Base-by-base conservation (phyloP, 1,140 invertebrate species). In the Lordiphosa clarofinis region DNA sequence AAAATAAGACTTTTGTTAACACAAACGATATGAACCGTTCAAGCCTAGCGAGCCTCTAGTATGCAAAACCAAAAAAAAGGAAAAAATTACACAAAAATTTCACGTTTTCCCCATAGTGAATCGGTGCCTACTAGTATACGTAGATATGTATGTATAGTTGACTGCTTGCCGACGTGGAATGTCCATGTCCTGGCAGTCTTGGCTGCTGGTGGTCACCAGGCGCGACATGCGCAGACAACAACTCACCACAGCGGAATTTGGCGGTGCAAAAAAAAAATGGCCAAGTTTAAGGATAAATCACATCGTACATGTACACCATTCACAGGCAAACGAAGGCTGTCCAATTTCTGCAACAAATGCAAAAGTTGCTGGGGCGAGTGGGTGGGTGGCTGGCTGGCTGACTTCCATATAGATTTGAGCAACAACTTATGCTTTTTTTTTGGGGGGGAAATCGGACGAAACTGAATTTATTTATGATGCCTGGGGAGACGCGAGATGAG, bases 281-380 rank as follows among this genome's bases (percentile, higher is more conserved):
- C 76, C 76, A 81, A 81, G 76, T 81, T 81, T 74, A 81, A 81
- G 76, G 76, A 81, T 81, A 81, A 81, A 81, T 81, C 76, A 75
- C 75, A 54, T 55, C 68, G 65, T 70, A 36, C 58, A 53, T 31
- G 28, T 31, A 31, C 28, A 31, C 28, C 28, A 31, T 31, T 31
- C 28, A 31, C 6, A 8, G 28, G 28, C 28, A 8, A 31, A 31
- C 28, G 28, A 31, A 31, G 28, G 28, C 28, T 31, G 28, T 8
- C 28, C 56, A 37, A 65, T 56, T 62, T 64, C 69, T 68, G 64
- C 71, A 73, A 73, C 63, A 63, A 73, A 58, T 60, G 47, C 43
- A 28, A 40, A 50, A 37, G 15, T 46, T 43, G 19, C 24, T 19
- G 28, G 24, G 15, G 37, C 24, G 19, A 33, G 33, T 21, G 15